Conservation (phyloP, 2,113 vertebrate species). For the Pollimyrus isidori region DNA sequence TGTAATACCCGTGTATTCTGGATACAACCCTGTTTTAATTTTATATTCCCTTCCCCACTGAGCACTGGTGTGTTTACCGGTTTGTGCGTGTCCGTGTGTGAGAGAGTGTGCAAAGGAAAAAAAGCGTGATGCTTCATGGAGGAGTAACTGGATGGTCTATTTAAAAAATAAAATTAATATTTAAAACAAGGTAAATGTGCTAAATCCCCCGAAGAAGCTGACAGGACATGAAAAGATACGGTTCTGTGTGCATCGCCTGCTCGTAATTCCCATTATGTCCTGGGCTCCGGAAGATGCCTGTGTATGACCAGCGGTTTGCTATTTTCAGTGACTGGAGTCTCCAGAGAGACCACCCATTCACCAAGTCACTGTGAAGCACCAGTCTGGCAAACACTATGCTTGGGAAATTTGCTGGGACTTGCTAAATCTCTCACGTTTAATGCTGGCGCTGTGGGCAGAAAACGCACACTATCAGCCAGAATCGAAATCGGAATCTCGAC, state of each 20-base stretch:
- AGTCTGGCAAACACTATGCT: neutral
- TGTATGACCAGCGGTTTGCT: neutral
- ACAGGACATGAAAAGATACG: neutral
- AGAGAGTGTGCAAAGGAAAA: neutral
- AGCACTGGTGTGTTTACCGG: conserved; percentile 1
- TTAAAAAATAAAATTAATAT: neutral
- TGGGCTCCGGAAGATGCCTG: neutral
- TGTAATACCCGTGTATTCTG: neutral
- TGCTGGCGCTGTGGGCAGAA: neutral
- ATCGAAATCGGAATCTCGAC: neutral
- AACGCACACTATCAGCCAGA: neutral
- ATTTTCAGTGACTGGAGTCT: neutral
- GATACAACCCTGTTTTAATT: conserved; percentile 14
- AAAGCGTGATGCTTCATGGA: neutral
- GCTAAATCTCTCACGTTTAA: neutral
- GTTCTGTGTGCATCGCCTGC: neutral
- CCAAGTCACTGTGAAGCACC: neutral
- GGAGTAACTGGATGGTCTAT: neutral
- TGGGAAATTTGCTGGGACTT: neutral
- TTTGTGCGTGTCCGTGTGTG: neutral
- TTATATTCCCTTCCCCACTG: neutral
- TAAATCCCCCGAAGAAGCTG: neutral
- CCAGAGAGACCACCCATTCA: neutral
- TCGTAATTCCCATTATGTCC: neutral
- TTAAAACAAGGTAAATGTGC: neutral